Conservation (phyloP, 2,797 vertebrate species). For the Borostomias antarcticus region DNA sequence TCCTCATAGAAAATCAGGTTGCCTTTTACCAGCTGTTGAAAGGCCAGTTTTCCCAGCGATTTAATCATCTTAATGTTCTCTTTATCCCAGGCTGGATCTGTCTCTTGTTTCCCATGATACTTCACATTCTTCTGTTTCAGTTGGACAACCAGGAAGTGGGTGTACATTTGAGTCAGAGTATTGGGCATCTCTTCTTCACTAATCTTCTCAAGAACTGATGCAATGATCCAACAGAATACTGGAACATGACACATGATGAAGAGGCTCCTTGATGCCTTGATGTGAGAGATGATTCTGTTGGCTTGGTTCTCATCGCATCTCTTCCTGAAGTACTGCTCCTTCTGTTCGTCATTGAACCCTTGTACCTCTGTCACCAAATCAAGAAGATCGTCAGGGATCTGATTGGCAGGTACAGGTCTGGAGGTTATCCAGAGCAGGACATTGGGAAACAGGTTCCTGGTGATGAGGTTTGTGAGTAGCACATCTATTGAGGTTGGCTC, state of each 20-base stretch:
- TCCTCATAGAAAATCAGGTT: slow-evolving; percentile 1
- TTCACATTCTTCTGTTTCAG: background rate
- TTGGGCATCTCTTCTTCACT: background rate
- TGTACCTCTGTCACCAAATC: background rate
- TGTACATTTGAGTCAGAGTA: background rate
- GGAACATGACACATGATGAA: background rate
- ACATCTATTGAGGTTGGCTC: too few relatives aligned
- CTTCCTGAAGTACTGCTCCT: background rate
- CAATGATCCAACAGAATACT: background rate
- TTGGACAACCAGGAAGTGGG: background rate
- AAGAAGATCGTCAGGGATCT: background rate
- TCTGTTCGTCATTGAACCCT: background rate
- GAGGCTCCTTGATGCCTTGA: background rate
- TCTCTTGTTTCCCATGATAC: background rate
- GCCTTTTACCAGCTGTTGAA: background rate
- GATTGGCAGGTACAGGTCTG: background rate
- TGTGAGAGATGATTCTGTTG: background rate
- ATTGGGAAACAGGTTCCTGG: background rate
- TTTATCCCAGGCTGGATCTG: background rate
- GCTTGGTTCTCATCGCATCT: too few relatives aligned
- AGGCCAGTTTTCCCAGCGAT: background rate
- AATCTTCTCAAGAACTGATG: background rate
- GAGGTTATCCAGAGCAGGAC: background rate
- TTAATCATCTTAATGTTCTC: too few relatives aligned
- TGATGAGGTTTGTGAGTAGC: too few relatives aligned